phyloP scores from a whole-genome alignment of 2,113 vertebrate genomes.

The Raja brachyura region DNA sequence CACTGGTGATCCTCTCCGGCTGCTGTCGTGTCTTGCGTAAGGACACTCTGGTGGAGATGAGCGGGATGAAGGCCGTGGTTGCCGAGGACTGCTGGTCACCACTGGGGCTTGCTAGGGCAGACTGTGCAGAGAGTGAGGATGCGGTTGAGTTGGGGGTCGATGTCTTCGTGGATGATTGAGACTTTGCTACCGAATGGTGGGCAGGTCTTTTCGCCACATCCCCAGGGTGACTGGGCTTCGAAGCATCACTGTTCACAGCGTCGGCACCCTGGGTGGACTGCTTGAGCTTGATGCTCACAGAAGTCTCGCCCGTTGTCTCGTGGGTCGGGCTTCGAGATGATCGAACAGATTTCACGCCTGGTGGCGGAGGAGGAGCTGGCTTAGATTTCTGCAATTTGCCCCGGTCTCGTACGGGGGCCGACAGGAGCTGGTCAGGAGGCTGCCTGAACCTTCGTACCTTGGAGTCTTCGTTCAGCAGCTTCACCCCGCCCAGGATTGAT shows the following conservation, averaged over 20 bases:
- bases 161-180: slow-evolving; percentile 60
- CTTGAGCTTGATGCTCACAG: slow-evolving; percentile 62
- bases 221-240: slow-evolving; percentile 55
- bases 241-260: slow-evolving; percentile 49
- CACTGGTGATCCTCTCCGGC: slow-evolving; percentile 72
- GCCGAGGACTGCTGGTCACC: slow-evolving; percentile 57
- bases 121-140: slow-evolving; percentile 44
- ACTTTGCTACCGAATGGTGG: slow-evolving; percentile 67
- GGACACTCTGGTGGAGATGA: slow-evolving; percentile 79
- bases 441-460: slow-evolving; percentile 73
- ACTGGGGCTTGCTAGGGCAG: slow-evolving; percentile 12
- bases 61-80: slow-evolving; percentile 75
- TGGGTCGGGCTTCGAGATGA: slow-evolving; percentile 64
- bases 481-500: slow-evolving; percentile 55
- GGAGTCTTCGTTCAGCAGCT: slow-evolving; percentile 66
- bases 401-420: slow-evolving; percentile 62
- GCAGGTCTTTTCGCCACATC: slow-evolving; percentile 68
- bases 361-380: slow-evolving; percentile 76
- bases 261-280: slow-evolving; percentile 54
- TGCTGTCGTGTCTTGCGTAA: slow-evolving; percentile 86
- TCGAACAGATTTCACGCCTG: slow-evolving; percentile 66
- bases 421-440: slow-evolving; percentile 53
- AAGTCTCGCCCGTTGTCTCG: slow-evolving; percentile 57
- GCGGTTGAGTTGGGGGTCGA: slow-evolving; percentile 44
- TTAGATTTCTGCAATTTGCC: slow-evolving; percentile 79